Evolutionary conservation across 1,140 invertebrate species (phyloP), one percentile per base, ranked within the genome.

Genomic region (Galleria mellonella): DNA sequence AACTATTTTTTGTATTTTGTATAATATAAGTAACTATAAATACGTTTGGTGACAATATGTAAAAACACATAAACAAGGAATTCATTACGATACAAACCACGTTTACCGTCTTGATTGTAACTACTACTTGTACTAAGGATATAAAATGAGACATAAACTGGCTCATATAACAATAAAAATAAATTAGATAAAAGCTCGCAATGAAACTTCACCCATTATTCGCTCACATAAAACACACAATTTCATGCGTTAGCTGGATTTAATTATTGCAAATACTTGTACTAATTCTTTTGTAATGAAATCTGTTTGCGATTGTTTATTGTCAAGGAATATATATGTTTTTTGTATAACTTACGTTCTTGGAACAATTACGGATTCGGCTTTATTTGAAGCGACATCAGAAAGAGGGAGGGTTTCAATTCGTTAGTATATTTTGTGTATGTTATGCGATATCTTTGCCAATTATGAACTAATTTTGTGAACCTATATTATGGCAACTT

Each of bases 81-180:
- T 10, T 14, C 17, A 15, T 32, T 32, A 32, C 10, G 9, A 33
- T 17, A 33, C 17, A 35, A 11, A 35, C 15, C 42, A 36, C 42
- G 11, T 36, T 28, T 37, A 44, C 46, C 42, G 42, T 52, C 51
- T 59, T 61, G 43, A 59, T 61, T 59, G 49, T 74, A 63, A 70
- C 51, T 66, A 64, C 59, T 64, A 55, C n/a, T n/a, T n/a, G n/a
- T n/a, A n/a, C 46, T 11, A 35, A 50, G 59, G 60, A 58, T 67
- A 57, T 79, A 76, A 76, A 76, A 76, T 58, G 53, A 45, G 49
- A 49, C 73, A 69, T 79, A 74, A 83, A 78, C 65, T 53, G 69
- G 52, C 56, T 73, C 62, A 78, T 81, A 69, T 67, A 81, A 81
- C 74, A 68, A 70, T 81, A 81, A 81, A 78, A 81, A 81, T 78